Base-by-base conservation (phyloP, 2,113 vertebrate genomes). In the Murina feae region DNA sequence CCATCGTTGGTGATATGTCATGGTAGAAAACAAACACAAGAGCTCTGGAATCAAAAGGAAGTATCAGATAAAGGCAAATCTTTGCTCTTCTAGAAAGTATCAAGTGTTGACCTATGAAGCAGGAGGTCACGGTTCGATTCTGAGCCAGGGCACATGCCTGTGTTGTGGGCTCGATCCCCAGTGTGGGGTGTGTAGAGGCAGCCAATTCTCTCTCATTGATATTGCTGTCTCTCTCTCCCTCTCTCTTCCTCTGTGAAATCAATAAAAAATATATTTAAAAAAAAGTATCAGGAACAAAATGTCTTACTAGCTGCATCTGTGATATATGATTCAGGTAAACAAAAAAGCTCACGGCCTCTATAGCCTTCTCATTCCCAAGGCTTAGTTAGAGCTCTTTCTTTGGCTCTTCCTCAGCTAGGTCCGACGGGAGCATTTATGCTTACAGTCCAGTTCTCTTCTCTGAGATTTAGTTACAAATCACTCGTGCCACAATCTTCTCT, bases 21-120 rank as follows among this genome's bases (percentile, higher is more conserved):
- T 25, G 44, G 49, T 30, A 17, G 42, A 91, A 95, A 95, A 91
- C 86, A 94, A 91, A 92, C 69, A 84, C 55, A 91, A 96, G n/a
- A 60, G 71, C 30, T 84, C 58, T 78, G 37, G 20, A 79, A 91
- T 78, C n/a, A 68, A 85, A 92, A 79, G 78, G 11, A 95, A 90
- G 72, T 86, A 89, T 87, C 76, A 88, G 85, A 68, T 72, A 86
- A 92, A 91, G 30, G 49, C 7, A 23, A 78, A 23, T 25, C 51
- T 86, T 78, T 68, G n/a, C 37, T 95, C 35, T 82, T 90, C 49
- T 81, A 82, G 74, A 66, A 81, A 6, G 5, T 80, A n/a, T 75
- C 30, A 89, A 91, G 47, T 60, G 58, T 60, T 60, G 58, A 60
- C 58, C 58, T 60, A 60, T 60, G 25, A 60, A 28, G 9, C 58